phyloP scores from a whole-genome alignment of 2,797 vertebrate genomes.

The Channallabes apus region DNA sequence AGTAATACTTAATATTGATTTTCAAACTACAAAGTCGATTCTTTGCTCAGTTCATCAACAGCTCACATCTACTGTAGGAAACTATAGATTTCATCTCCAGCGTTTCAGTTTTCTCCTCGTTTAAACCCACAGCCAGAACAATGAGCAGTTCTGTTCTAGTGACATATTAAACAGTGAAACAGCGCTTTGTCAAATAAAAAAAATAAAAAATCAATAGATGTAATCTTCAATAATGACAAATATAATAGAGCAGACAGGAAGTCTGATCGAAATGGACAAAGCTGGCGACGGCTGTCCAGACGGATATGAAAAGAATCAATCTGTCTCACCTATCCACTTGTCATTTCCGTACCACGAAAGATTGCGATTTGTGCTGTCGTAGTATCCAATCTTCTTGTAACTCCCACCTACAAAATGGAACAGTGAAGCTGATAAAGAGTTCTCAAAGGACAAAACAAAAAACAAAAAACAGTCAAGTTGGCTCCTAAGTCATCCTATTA shows the following conservation, averaged over 20 bases:
- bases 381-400: slow-evolving; percentile 97
- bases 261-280: slow-evolving; percentile 37
- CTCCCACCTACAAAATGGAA: slow-evolving; percentile 77
- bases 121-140: slow-evolving; percentile 23
- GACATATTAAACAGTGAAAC: slow-evolving; percentile 42
- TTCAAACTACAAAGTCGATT: slow-evolving; percentile 7
- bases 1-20: background rate
- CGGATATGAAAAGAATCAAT: slow-evolving; percentile 25
- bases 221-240: slow-evolving; percentile 45
- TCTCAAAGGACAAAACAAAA: slow-evolving; percentile 8
- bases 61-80: slow-evolving; percentile 15
- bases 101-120: slow-evolving; percentile 26
- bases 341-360: slow-evolving; percentile 92
- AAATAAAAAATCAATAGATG: slow-evolving; percentile 46
- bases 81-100: slow-evolving; percentile 1
- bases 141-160: slow-evolving; percentile 39
- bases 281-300: slow-evolving; percentile 39
- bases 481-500: background rate
- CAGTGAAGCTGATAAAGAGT: slow-evolving; percentile 1
- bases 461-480: background rate
- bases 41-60: slow-evolving; percentile 5
- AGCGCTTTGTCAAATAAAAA: slow-evolving; percentile 42
- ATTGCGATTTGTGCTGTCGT: slow-evolving; percentile 94
- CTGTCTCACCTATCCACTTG: slow-evolving; percentile 88
- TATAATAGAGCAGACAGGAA: slow-evolving; percentile 28